Conservation (phyloP, 2,113 vertebrate species). For the Prionailurus bengalensis region DNA sequence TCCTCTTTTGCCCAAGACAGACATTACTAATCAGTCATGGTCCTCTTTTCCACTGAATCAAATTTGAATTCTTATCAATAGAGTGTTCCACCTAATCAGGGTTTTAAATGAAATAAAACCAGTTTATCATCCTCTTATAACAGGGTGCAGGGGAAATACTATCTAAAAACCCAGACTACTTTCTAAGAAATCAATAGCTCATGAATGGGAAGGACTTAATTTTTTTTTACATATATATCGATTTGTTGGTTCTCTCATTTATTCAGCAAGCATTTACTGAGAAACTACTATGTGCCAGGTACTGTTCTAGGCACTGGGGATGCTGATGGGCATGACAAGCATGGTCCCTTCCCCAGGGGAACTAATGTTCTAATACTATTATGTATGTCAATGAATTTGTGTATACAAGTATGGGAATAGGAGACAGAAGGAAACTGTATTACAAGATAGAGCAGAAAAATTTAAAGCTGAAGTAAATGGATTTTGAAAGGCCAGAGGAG, state of each 20-base stretch:
- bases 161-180: background rate
- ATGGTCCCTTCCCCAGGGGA: background rate
- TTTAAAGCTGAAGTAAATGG: background rate
- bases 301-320: background rate
- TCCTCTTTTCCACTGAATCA: background rate
- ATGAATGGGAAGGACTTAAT: background rate
- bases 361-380: background rate
- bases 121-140: slow-evolving; percentile 12
- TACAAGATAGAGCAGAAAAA: background rate
- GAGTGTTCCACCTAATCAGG: background rate
- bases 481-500: background rate
- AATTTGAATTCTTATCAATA: slow-evolving; percentile 35
- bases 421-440: background rate
- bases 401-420: background rate
- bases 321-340: background rate
- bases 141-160: too few relatives aligned
- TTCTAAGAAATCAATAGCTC: background rate
- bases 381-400: background rate
- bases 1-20: background rate
- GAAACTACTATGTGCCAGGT: background rate
- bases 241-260: background rate
- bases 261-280: background rate
- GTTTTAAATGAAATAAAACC: slow-evolving; percentile 26
- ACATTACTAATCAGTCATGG: background rate
- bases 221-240: background rate